Conservation (phyloP, 2,797 vertebrate species). For the Acipenser transmontanus region DNA sequence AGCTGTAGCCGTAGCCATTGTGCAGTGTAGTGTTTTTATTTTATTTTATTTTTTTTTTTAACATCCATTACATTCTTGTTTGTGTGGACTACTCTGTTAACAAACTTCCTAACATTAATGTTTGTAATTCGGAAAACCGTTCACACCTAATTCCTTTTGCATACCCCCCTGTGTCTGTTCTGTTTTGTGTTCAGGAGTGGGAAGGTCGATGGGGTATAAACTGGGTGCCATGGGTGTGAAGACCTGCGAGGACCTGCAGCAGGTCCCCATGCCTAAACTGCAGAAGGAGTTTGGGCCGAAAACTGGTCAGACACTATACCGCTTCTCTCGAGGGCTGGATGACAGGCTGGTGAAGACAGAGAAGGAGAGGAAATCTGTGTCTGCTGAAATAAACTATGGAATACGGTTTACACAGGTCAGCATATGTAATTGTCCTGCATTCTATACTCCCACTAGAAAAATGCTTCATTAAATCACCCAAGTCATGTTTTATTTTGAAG, state of each 20-base stretch:
- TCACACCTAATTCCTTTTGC: too few relatives aligned
- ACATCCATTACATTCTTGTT: too few relatives aligned
- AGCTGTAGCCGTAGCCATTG: too few relatives aligned
- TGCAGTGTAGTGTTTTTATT: too few relatives aligned
- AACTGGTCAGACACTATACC: conserved; percentile 89
- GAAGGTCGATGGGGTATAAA: conserved; percentile 83
- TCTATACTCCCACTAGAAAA: too few relatives aligned
- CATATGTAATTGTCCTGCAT: too few relatives aligned
- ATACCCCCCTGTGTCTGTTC: neutral
- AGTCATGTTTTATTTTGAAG: too few relatives aligned
- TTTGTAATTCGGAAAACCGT: too few relatives aligned
- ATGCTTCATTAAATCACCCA: too few relatives aligned
- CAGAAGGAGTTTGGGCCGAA: conserved; percentile 93
- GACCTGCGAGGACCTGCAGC: conserved; percentile 88
- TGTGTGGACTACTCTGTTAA: too few relatives aligned
- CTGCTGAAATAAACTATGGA: conserved; percentile 97
- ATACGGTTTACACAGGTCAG: conserved; percentile 87
- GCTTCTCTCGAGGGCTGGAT: conserved; percentile 90
- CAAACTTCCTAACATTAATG: too few relatives aligned
- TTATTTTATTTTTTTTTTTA: too few relatives aligned
- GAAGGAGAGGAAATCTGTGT: conserved; percentile 93
- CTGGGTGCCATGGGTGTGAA: conserved; percentile 77
- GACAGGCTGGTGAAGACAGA: conserved; percentile 87
- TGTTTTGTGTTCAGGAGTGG: conserved; percentile 73
- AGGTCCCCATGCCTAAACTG: conserved; percentile 79